A percentile compares a stretch with the other conserved stretches of the same genome.
Conservation (phyloP, 2,113 vertebrate species). For the Passer montanus region DNA sequence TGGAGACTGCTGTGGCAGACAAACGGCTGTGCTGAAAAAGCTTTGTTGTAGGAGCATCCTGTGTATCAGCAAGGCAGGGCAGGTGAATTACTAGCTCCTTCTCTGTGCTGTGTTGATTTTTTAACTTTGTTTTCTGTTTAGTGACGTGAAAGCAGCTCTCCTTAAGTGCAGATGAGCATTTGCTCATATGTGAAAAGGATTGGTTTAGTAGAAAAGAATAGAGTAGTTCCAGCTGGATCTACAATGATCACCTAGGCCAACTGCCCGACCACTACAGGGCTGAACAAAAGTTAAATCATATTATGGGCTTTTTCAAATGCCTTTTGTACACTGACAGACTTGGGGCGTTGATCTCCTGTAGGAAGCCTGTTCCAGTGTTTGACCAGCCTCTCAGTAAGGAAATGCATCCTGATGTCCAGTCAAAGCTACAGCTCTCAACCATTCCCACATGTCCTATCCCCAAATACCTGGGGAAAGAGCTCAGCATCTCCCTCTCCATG, state of each 20-base stretch:
- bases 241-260: neutral
- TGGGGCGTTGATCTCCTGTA: neutral
- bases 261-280: neutral
- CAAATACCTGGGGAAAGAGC: neutral
- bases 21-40: neutral
- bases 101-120: neutral
- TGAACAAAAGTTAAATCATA: neutral
- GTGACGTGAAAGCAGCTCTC: neutral
- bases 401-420: no score
- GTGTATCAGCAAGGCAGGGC: neutral
- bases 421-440: neutral
- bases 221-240: neutral
- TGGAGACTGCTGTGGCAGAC: neutral
- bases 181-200: neutral
- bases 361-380: neutral
- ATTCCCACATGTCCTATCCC: neutral
- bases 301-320: neutral
- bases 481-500: neutral
- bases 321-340: neutral
- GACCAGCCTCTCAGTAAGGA: neutral
- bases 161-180: neutral
- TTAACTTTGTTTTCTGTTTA: neutral
- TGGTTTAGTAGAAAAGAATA: neutral
- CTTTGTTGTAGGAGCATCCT: neutral
- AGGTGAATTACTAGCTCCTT: neutral